Evolutionary conservation across 2,113 vertebrate genomes (phyloP), one percentile per base, ranked within the genome.

Genomic region (Misgurnus mizolepis): DNA sequence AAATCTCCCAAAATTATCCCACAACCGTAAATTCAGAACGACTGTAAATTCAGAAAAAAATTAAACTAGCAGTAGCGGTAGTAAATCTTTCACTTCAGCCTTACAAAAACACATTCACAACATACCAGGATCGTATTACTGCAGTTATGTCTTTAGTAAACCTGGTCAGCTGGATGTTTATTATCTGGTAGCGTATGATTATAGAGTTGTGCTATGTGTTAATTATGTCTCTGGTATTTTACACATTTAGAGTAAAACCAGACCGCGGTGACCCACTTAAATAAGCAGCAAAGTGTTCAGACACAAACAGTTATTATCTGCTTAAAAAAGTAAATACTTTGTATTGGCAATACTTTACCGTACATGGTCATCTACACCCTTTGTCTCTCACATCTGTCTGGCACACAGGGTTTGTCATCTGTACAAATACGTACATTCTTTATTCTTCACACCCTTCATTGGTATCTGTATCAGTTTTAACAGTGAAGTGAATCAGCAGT

Each of bases 401-500:
- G 53, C 41, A 74, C 45, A 61, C 6, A 74, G 43, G 40, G 56
- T 40, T 61, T 22, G 4, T 10, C 71, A 47, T 61, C 6, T 61
- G n/a, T 10, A 72, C 4, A 14, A 18, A 9, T 39, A 0, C 15
- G 14, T 12, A 10, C n/a, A 7, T 18, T 58, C 55, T 18, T 18
- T 18, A 8, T n/a, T 58, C 7, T 14, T 64, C 58, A 53, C 73
- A 39, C 43, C 60, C 73, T 50, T 64, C 12, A 1, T 18, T 75
- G 58, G 55, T 22, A 74, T 74, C 40, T 61, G 40, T 6, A 18
- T 1, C 14, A 43, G 40, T n/a, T 45, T 55, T 60, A 17, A 40
- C 18, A 73, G n/a, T 45, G 55, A 40, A 61, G 40, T 73, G 70
- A 73, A 74, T 74, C 71, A 74, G 55, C 55, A 74, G 71, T 27